Conservation (phyloP, 2,113 vertebrate species). For the Pelmatolapia mariae region DNA sequence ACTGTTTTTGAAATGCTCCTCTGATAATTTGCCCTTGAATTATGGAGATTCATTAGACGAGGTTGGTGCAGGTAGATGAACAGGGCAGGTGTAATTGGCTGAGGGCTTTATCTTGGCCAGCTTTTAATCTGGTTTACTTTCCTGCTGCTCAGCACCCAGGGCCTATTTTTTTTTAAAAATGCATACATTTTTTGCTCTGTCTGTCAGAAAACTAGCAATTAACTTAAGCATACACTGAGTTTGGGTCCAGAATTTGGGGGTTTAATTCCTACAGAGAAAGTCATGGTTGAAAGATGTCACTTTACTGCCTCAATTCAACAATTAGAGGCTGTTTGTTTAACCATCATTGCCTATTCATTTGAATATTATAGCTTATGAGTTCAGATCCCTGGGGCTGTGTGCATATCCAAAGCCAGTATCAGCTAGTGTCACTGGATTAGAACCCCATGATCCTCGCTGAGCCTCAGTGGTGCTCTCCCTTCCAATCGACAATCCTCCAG, state of each 20-base stretch:
- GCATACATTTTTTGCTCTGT: not conserved
- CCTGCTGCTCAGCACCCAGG: not conserved
- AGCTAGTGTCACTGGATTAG: conserved; percentile 55
- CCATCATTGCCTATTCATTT: not conserved
- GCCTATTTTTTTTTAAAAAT: not conserved
- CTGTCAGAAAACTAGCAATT: not conserved
- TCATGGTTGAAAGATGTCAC: not conserved
- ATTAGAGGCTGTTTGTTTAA: not conserved
- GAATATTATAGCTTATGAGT: not conserved
- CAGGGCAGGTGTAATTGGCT: conserved; percentile 27
- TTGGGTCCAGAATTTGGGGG: not conserved
- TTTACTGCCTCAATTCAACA: not conserved
- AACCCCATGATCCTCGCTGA: conserved; percentile 50
- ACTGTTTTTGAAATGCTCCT: not conserved
- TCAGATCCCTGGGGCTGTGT: not conserved
- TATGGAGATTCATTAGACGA: not conserved
- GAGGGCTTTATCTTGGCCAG: not conserved
- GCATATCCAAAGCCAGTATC: conserved; percentile 28
- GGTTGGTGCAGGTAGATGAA: not conserved
- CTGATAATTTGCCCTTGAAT: not conserved
- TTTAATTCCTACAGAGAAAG: not conserved
- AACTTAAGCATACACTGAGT: accelerated
- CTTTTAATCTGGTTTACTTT: conserved; percentile 21
- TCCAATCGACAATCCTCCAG: conserved; percentile 10
- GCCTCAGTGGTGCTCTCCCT: conserved; percentile 4